Base-by-base conservation (phyloP, 2,797 vertebrate genomes). In the Sylvia borin region DNA sequence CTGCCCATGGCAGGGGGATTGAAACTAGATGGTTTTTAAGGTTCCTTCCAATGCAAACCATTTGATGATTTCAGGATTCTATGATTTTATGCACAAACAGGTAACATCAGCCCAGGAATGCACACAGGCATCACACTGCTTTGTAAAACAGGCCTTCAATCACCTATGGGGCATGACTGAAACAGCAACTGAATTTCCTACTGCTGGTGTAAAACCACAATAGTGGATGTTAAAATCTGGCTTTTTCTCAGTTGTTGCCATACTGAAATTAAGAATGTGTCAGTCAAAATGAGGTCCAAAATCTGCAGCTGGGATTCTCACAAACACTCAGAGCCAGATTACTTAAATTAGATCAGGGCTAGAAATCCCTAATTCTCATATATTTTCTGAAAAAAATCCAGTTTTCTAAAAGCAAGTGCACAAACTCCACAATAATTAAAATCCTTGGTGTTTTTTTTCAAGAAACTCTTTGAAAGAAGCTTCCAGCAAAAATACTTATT, bases 71-170 rank as follows among this genome's bases (percentile, higher is more conserved):
- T 19, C 13, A 54, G 53, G 34, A 48, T 27, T 51, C 58, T 16
- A 2, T 19, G 43, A 45, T 47, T 60, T 40, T 47, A 1, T 40
- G 55, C 57, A 42, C 2, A 3, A 47, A 47, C 4, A 66, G 40
- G 43, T 53, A 29, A 71, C 1, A 6, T 51, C n/a, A 24, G 22
- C 11, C 31, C 45, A 62, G 54, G n/a, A 77, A 47, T 1, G 5
- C 9, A 29, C 11, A 5, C 8, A n/a, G 22, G 51, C 38, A 45
- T 60, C 0, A 0, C 26, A 13, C 18, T 7, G 5, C 75, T 72
- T 53, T 26, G 17, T 27, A 65, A 73, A 83, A 32, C 27, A 21
- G 11, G 13, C 26, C 11, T 71, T 86, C 54, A 55, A 11, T 24
- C 0, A 1, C 27, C 72, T 70, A 31, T 4, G n/a, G 47, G 29